Evolutionary conservation across 2,113 vertebrate species (phyloP).

Genomic region (Fulica atra): DNA sequence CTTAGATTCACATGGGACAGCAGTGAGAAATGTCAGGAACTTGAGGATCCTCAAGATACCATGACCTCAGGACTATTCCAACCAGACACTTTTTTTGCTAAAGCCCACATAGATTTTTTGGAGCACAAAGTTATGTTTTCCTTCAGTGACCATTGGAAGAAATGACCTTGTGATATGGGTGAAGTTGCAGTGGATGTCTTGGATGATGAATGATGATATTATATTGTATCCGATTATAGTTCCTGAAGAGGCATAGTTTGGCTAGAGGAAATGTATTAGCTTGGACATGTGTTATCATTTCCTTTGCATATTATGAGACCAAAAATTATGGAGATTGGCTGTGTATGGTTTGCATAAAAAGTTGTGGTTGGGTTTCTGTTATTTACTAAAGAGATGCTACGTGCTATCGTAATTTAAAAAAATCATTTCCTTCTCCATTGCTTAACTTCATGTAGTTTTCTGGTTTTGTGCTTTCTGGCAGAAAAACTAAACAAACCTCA

Average conservation of each 20-base stretch:
- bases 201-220: constrained; percentile 25
- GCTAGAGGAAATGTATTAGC: constrained; percentile 7
- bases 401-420: not conserved
- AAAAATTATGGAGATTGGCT: not conserved
- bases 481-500: not conserved
- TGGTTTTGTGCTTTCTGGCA: not conserved
- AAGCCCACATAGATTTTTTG: not conserved
- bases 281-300: constrained; percentile 11
- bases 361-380: not conserved
- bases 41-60: not conserved
- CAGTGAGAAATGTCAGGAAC: not conserved
- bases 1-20: not conserved
- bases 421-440: not conserved
- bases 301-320: not conserved
- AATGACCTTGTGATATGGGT: not conserved
- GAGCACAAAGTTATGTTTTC: not conserved
- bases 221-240: not conserved
- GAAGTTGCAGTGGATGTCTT: not conserved
- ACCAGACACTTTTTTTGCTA: not conserved
- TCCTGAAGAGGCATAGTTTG: not conserved
- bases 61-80: not conserved
- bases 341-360: not conserved
- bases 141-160: not conserved
- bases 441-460: not conserved
- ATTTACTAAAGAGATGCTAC: not conserved